Conservation (phyloP, 1,140 invertebrate genomes). For the Pseudomyrmex concolor region DNA sequence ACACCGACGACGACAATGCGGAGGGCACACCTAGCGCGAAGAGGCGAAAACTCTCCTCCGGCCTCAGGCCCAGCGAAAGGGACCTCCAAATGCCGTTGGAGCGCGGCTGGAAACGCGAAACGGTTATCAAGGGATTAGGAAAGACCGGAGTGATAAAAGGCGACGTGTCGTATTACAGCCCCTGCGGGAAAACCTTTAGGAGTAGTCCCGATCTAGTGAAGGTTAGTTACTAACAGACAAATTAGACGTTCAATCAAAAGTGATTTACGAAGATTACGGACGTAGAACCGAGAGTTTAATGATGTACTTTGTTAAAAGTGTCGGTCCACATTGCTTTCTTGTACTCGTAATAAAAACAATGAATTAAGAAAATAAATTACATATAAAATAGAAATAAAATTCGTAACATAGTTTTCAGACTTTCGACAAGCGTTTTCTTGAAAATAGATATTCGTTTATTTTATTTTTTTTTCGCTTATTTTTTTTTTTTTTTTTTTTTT, state of each 20-base stretch:
- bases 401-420: neutral
- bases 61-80: slow-evolving; percentile 84
- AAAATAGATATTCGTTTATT: neutral
- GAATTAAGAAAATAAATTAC: neutral
- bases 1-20: slow-evolving; percentile 85
- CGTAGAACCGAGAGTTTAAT: neutral
- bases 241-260: slow-evolving; percentile 10
- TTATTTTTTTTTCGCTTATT: neutral
- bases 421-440: neutral
- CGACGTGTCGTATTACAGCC: slow-evolving; percentile 95
- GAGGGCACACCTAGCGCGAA: slow-evolving; percentile 82
- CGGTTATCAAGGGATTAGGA: slow-evolving; percentile 93
- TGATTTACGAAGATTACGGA: slow-evolving; percentile 13
- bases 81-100: slow-evolving; percentile 91
- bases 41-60: slow-evolving; percentile 82
- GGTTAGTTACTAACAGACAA: slow-evolving; percentile 82
- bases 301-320: slow-evolving; percentile 2
- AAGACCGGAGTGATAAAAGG: slow-evolving; percentile 92
- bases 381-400: neutral
- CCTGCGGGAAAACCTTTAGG: slow-evolving; percentile 92
- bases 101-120: slow-evolving; percentile 95
- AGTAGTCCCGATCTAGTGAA: slow-evolving; percentile 90
- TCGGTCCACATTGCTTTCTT: neutral
- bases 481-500: neutral
- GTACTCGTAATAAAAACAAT: neutral